Conservation (phyloP, 1,140 invertebrate species). For the Formica exsecta region DNA sequence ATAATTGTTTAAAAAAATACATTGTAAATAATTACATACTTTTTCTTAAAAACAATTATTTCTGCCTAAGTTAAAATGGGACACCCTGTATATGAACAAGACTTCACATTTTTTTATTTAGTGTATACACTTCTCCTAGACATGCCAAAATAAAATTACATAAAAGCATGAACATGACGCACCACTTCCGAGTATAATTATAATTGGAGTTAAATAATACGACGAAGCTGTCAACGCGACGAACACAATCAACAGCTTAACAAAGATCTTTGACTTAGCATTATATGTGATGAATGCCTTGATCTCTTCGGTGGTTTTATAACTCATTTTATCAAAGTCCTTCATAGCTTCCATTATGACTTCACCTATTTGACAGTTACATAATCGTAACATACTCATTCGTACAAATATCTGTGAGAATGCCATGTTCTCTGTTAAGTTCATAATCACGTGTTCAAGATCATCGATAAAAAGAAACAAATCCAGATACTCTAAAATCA, state of each 20-base stretch:
- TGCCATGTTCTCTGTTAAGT: slow-evolving; percentile 82
- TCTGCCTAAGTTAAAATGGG: too few species aligned
- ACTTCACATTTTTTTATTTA: background rate
- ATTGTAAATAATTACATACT: too few species aligned
- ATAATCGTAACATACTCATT: slow-evolving; percentile 75
- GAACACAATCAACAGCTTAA: slow-evolving; percentile 76
- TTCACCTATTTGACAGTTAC: slow-evolving; percentile 72
- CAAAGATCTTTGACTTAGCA: slow-evolving; percentile 74
- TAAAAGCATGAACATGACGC: background rate
- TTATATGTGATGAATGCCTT: slow-evolving; percentile 76
- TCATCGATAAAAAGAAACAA: slow-evolving; percentile 76
- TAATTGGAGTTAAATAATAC: slow-evolving; percentile 79
- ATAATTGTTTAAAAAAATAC: too few species aligned
- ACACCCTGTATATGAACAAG: background rate
- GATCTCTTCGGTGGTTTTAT: slow-evolving; percentile 73
- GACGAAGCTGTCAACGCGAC: slow-evolving; percentile 77
- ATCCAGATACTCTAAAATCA: slow-evolving; percentile 80
- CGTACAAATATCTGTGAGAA: slow-evolving; percentile 78
- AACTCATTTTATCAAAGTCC: slow-evolving; percentile 76
- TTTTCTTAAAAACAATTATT: too few species aligned
- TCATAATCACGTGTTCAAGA: slow-evolving; percentile 80
- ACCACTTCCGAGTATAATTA: slow-evolving; percentile 49
- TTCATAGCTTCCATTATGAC: slow-evolving; percentile 74
- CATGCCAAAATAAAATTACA: background rate
- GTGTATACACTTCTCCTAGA: background rate